These are phyloP conservation scores for Octonoba sinensis DNA, from an alignment of 2,888 invertebrate species.

Conservation along the genomic window DNA sequence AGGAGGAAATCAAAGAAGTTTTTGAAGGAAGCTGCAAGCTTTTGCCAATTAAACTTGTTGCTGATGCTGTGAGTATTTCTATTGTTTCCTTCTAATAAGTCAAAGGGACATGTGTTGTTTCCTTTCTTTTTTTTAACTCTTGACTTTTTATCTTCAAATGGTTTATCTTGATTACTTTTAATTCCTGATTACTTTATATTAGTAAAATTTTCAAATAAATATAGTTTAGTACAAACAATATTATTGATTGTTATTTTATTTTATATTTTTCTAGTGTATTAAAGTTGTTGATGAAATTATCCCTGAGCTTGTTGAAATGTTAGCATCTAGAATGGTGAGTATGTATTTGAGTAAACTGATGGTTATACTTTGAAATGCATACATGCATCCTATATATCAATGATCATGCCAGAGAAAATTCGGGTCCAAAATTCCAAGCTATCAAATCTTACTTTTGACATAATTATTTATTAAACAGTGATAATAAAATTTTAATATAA, in stretches of 20 bases:
- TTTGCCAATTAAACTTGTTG: conserved; percentile 81
- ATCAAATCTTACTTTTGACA: too few species aligned
- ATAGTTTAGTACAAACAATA: not conserved
- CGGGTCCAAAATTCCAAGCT: too few species aligned
- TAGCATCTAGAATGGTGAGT: conserved; percentile 84
- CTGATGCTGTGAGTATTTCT: conserved; percentile 74
- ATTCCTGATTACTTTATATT: too few species aligned
- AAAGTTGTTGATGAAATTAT: conserved; percentile 86
- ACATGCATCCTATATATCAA: not conserved
- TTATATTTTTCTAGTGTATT: conserved; percentile 47
- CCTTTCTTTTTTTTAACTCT: not conserved
- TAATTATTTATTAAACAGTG: not conserved
- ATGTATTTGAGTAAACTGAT: not conserved
- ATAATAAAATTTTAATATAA: too few species aligned
- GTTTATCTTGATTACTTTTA: not conserved
- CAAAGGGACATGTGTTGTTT: not conserved
- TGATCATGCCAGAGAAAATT: not conserved
- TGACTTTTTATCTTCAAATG: not conserved
- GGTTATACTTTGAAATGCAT: not conserved
- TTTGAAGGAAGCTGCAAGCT: conserved; percentile 89
- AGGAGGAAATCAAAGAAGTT: conserved; percentile 86
- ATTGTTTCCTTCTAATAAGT: not conserved
- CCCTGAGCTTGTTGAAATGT: conserved; percentile 86
- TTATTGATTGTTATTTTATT: conserved; percentile 7
- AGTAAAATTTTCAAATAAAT: not conserved